Evolutionary conservation across 2,888 invertebrate genomes (phyloP), one percentile per base, ranked within the genome.

Genomic region (Dryocosmus kuriphilus): DNA sequence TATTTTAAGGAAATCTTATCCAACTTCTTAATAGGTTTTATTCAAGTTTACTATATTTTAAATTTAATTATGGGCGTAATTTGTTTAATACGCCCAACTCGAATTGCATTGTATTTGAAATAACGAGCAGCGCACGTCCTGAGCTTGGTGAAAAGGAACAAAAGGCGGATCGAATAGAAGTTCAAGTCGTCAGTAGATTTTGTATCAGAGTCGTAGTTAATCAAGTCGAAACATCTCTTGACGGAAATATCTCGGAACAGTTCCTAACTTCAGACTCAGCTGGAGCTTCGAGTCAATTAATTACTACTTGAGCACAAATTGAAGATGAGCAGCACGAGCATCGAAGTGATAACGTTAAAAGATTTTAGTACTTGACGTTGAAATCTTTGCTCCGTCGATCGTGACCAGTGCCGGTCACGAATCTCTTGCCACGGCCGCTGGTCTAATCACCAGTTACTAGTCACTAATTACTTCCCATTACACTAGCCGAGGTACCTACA

Each of bases 401-500:
- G 81, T 82, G 81, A 82, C 81, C 76, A 61, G 63, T 71, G 81
- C 75, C 77, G 79, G 79, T 81, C 79, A 76, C 75, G 75, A 63
- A 32, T 75, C 35, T 51, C 63, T 35, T 65, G 19, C 76, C 38
- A 24, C 65, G 73, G 73, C 63, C 79, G 79, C 76, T 75, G 77
- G 74, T 77, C 81, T 82, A 82, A 82, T 82, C 81, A 75, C 61
- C 55, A 75, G 77, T 75, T 81, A 79, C 75, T 71, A 19, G 65
- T 79, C 77, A 74, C 79, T 82, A 82, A 82, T 82, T 82, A 80
- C 78, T 67, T 76, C 78, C 79, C 79, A 79, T 82, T 81, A 82
- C 79, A 51, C 51, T 41, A 76, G 74, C 60, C 24, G 62, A 51
- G 67, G 35, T 61, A 74, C n/a, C n/a, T n/a, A n/a, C 38, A 74